These are phyloP conservation scores for Nymphalis io DNA, from an alignment of 1,140 invertebrate genomes.

Conservation along the genomic window DNA sequence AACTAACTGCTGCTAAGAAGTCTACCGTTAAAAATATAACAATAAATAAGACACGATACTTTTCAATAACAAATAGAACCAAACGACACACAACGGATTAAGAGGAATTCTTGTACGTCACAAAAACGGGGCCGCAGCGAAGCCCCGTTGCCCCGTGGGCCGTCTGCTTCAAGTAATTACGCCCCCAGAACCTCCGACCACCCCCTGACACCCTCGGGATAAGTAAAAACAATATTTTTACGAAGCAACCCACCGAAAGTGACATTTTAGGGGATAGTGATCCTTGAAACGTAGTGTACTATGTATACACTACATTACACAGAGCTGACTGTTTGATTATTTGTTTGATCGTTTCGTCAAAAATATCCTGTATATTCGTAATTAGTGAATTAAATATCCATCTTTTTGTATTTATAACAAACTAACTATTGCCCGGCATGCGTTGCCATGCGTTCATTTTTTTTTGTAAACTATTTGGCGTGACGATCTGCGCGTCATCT, in stretches of 20 bases:
- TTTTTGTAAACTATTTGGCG: no score
- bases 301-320: not conserved
- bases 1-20: no score
- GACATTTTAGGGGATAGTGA: slow-evolving; percentile 8
- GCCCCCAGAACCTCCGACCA: slow-evolving; percentile 16
- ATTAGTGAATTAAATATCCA: no score
- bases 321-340: not conserved
- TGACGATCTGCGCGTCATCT: no score
- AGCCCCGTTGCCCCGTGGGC: slow-evolving; percentile 27
- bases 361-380: no score
- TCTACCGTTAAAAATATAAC: not conserved
- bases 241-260: slow-evolving; percentile 14
- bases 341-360: not conserved
- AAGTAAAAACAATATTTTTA: slow-evolving; percentile 37
- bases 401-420: no score
- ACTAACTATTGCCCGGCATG: no score
- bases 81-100: slow-evolving; percentile 23
- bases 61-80: slow-evolving; percentile 18
- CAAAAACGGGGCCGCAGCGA: slow-evolving; percentile 31
- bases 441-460: no score
- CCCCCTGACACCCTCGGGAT: slow-evolving; percentile 23
- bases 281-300: not conserved
- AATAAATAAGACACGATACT: not conserved
- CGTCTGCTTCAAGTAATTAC: slow-evolving; percentile 36
- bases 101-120: slow-evolving; percentile 29